These are phyloP conservation scores for Miniopterus natalensis DNA, from an alignment of 2,113 vertebrate species.

Conservation along the genomic window DNA sequence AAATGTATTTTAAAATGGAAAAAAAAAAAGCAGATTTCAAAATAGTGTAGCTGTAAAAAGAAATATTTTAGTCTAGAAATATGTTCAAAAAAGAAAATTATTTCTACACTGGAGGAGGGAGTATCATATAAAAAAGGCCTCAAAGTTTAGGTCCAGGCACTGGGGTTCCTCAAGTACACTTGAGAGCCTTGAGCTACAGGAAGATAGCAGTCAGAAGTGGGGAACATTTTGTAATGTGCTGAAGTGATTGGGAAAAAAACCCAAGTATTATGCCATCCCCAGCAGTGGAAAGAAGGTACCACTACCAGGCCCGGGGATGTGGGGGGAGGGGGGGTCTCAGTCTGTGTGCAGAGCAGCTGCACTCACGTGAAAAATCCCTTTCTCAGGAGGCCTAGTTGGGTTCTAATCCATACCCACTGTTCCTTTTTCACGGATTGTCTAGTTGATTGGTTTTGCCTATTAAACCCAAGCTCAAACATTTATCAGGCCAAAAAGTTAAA, in stretches of 20 bases:
- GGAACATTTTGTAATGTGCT: background rate
- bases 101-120: background rate
- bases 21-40: background rate
- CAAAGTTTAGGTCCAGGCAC: background rate
- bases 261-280: rapidly evolving
- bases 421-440: background rate
- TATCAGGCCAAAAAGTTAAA: background rate
- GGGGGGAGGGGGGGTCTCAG: background rate
- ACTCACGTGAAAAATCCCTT: background rate
- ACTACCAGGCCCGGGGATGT: background rate
- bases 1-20: conserved; percentile 8
- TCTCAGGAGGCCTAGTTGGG: background rate
- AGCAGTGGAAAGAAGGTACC: background rate
- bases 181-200: background rate
- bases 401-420: background rate
- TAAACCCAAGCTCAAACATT: conserved; percentile 12
- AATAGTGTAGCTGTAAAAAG: background rate
- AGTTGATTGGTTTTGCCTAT: conserved; percentile 24
- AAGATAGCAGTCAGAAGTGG: background rate
- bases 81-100: background rate
- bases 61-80: background rate
- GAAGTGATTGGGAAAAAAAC: background rate
- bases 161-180: rapidly evolving
- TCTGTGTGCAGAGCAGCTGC: background rate
- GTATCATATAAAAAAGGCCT: background rate